Evolutionary conservation across 2,113 vertebrate genomes (phyloP), one percentile per base, ranked within the genome.

Genomic region (Crotalus horridus): DNA sequence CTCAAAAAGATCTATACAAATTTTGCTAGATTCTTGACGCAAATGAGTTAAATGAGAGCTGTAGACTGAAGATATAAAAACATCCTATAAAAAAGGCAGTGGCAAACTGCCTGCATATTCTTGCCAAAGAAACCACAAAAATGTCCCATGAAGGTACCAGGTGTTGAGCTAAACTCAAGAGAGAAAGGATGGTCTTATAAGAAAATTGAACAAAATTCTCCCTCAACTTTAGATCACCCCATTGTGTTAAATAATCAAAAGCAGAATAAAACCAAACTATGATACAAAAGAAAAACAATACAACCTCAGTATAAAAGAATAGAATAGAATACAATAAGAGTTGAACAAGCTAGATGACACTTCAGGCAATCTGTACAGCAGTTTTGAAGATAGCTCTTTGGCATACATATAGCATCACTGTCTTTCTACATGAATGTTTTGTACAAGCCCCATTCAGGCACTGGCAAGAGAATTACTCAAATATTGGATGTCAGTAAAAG

Each of bases 311-410:
- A 39, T 33, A 58, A 85, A 91, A 81, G 21, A 81, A 90, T 51
- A 61, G 39, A 59, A 59, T 21, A 51, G 43, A 87, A 55, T 21
- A 59, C 55, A 48, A 46, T 10, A 55, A 20, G 48, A 8, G 6
- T 3, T 61, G 48, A 51, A 21, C 15, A 61, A 51, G 43, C 53
- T 39, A 24, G 21, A 89, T 89, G 3, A 33, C 92, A 12, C 5
- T 90, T 17, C 4, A 11, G 85, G 74, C 43, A 61, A 85, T 53
- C 7, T 10, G 90, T 53, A 58, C 58, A 9, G 5, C 2, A 3
- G 59, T 74, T 12, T 48, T 0, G 0, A 1, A 89, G 8, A 59
- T 3, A 39, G 2, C 0, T 0, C 1, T 90, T 92, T 93, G 90
- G 24, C 56, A 39, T 54, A 88, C 20, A 55, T 53, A 53, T 0